Evolutionary conservation across 2,888 invertebrate genomes (phyloP), one percentile per base, ranked within the genome.

Genomic region (Merodon equestris): DNA sequence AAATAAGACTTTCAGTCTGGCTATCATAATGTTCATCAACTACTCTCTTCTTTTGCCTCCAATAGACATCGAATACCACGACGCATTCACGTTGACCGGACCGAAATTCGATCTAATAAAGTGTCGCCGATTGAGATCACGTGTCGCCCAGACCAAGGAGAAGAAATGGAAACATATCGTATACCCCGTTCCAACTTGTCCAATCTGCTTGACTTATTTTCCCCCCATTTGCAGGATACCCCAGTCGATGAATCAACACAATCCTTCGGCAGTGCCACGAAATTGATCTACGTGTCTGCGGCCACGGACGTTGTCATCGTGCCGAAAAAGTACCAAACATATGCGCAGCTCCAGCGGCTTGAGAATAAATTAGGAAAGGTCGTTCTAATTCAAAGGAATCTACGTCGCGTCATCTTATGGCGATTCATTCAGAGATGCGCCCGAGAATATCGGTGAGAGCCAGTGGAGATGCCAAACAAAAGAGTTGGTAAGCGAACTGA

Each of bases 51-150:
- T 27, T 27, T 27, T n/a, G n/a, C n/a, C n/a, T 47, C 27, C 27
- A 10, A 40, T 34, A 91, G 91, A 90, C 56, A 87, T 91, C 9
- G 91, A 93, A 84, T 97, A 93, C 86, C 92, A 95, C 83, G 94
- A 97, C 88, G 97, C 96, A 1, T 93, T 91, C 81, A 93, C 95
- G 0, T 97, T 97, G 90, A 97, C 97, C 3, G 89, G 89, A 1
- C 89, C 89, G 0, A 85, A 86, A 54, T 83, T 86, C 3, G 86
- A 88, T 36, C 85, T 84, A 67, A 83, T 84, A 27, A 88, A 87
- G 74, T 83, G 72, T 38, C 79, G 83, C 38, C 84, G 83, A 1
- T 83, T 85, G 57, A 82, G 83, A 3, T 83, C 85, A 81, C 89
- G 93, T 81, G 92, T 93, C 76, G 92, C 93, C 0, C 95, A 95